Percentiles rank a stretch among this genome's conserved stretches.
These are phyloP conservation scores for Cyprinodon diabolis DNA, from an alignment of 2,797 vertebrate genomes.

Conservation along the genomic window DNA sequence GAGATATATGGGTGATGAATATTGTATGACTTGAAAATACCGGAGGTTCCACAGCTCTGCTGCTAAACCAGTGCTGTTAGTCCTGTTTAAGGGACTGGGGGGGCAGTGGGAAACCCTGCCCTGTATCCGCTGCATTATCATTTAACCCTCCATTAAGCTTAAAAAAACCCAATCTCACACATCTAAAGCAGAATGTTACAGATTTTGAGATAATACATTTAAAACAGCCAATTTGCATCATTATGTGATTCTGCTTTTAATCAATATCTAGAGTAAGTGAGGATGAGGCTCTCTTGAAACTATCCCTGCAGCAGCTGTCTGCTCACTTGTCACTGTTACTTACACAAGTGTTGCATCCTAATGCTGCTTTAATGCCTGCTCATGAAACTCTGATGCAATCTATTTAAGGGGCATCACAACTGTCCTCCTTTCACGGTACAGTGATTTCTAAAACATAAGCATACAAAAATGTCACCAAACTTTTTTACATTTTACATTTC, in stretches of 20 bases:
- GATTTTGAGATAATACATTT: conserved; percentile 9
- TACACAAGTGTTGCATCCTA: conserved; percentile 61
- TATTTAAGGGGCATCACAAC: conserved; percentile 33
- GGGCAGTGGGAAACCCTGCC: conserved; percentile 18
- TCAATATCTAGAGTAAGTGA: conserved; percentile 10
- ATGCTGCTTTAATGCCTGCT: conserved; percentile 51
- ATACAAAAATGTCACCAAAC: background rate
- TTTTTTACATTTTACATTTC: background rate
- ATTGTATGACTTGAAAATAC: conserved; percentile 55
- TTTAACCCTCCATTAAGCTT: conserved; percentile 18
- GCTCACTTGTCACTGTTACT: conserved; percentile 61
- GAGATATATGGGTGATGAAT: conserved; percentile 64
- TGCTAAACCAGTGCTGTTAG: conserved; percentile 23
- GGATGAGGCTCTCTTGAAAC: conserved; percentile 20
- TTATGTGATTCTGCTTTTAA: conserved; percentile 1
- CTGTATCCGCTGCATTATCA: background rate
- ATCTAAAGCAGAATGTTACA: conserved; percentile 25
- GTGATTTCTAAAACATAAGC: conserved; percentile 15
- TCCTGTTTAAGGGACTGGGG: conserved; percentile 45
- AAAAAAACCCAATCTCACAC: background rate
- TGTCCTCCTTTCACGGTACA: conserved; percentile 57
- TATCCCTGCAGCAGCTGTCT: conserved; percentile 46
- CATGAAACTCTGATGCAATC: conserved; percentile 55
- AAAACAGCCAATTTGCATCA: conserved; percentile 12
- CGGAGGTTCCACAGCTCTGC: conserved; percentile 5